phyloP scores from a whole-genome alignment of 2,797 vertebrate genomes.

The Cygnus olor region DNA sequence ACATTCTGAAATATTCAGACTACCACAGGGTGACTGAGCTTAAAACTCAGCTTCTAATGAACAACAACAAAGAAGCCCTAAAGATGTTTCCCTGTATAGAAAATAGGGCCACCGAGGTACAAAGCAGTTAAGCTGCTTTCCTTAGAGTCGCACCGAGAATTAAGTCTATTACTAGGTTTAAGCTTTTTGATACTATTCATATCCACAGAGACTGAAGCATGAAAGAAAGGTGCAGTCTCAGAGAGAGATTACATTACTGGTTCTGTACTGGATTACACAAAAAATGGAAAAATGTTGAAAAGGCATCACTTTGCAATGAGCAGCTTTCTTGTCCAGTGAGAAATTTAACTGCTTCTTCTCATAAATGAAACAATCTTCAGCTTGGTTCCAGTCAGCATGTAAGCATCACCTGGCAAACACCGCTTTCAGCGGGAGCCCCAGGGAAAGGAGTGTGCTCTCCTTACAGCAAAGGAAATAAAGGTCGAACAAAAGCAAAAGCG shows the following conservation, averaged over 20 bases:
- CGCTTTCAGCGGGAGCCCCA: background rate
- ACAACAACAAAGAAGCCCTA: background rate
- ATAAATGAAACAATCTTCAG: background rate
- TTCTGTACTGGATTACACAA: background rate
- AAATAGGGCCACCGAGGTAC: background rate
- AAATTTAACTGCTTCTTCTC: background rate
- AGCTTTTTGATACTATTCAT: background rate
- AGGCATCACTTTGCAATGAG: background rate
- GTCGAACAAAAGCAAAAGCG: background rate
- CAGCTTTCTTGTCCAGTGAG: background rate
- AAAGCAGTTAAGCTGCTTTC: background rate
- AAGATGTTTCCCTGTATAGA: background rate
- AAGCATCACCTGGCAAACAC: background rate
- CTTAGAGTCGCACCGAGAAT: background rate
- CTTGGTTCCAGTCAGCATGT: background rate
- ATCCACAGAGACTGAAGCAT: background rate
- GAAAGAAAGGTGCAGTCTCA: background rate
- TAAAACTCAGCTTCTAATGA: background rate
- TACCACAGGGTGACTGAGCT: background rate
- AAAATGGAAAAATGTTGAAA: background rate
- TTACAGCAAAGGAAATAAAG: background rate
- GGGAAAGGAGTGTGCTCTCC: background rate
- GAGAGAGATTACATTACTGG: background rate
- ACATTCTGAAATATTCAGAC: background rate
- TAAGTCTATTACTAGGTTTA: background rate